phyloP scores from a whole-genome alignment of 2,113 vertebrate genomes.

The Eptatretus burgeri region DNA sequence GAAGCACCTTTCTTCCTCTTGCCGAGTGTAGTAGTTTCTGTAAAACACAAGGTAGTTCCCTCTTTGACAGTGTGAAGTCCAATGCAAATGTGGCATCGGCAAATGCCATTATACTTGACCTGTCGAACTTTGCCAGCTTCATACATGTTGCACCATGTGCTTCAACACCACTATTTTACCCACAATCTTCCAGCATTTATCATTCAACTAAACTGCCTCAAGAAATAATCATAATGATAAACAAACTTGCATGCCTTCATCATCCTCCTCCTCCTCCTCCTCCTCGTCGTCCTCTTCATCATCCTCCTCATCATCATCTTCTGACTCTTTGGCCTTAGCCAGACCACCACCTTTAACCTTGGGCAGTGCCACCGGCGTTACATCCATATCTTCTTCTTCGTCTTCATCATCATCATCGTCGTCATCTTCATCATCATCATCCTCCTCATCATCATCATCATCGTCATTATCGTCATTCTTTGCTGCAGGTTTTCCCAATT shows the following conservation, averaged over 20 bases:
- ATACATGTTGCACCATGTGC: no score
- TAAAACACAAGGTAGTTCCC: no score
- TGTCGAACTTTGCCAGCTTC: no score
- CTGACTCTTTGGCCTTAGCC: background rate
- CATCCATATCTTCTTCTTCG: conserved; percentile 1
- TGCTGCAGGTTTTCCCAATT: background rate
- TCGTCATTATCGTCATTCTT: background rate
- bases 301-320: background rate
- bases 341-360: background rate
- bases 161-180: no score
- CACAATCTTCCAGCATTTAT: background rate
- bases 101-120: no score
- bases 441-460: background rate
- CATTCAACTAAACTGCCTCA: background rate
- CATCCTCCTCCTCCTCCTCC: background rate
- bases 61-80: no score
- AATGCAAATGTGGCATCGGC: no score
- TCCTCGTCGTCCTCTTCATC: background rate
- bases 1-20: no score
- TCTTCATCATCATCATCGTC: background rate
- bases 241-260: background rate
- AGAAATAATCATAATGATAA: background rate
- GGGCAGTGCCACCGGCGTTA: background rate
- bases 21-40: no score
- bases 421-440: background rate